A percentile compares a stretch with the other conserved stretches of the same genome.
Conservation (phyloP, 2,797 vertebrate species). For the Pterois miles region DNA sequence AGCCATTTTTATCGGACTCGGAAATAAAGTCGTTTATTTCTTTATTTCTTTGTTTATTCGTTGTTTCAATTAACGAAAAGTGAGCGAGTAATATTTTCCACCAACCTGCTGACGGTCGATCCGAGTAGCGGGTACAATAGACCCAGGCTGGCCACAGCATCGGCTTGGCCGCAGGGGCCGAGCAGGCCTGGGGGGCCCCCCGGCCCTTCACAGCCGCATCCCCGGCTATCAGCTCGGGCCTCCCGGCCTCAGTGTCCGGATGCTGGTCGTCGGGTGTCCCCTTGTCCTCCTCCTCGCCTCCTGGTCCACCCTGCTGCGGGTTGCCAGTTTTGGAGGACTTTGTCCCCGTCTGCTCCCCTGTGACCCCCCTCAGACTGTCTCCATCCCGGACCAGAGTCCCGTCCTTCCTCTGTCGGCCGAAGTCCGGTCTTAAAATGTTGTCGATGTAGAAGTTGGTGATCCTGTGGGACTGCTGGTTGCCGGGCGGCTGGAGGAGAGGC, state of each 20-base stretch:
- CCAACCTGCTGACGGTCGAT: constrained; percentile 96
- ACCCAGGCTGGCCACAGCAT: constrained; percentile 98
- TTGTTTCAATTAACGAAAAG: background rate
- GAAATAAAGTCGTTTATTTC: background rate
- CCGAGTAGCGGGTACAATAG: constrained; percentile 97
- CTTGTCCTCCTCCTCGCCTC: constrained; percentile 66
- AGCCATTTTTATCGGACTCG: background rate
- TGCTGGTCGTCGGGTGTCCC: constrained; percentile 70
- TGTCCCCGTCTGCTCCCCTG: constrained; percentile 53
- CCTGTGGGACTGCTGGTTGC: constrained; percentile 86
- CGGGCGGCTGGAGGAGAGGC: constrained; percentile 84
- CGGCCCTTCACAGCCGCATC: constrained; percentile 75
- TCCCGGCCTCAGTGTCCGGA: constrained; percentile 70
- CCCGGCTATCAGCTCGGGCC: constrained; percentile 65
- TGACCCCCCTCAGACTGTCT: constrained; percentile 43
- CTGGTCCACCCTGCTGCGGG: constrained; percentile 51
- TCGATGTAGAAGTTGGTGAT: constrained; percentile 97
- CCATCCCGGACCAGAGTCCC: constrained; percentile 71
- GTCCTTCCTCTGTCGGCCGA: constrained; percentile 88
- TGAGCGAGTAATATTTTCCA: background rate
- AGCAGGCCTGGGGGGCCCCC: constrained; percentile 83
- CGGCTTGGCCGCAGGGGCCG: constrained; percentile 80
- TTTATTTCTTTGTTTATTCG: background rate
- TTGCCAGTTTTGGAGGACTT: constrained; percentile 52
- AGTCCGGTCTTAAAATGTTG: constrained; percentile 93